Percentiles rank a stretch among this genome's conserved stretches.
These are phyloP conservation scores for Perizoma flavofasciatum DNA, from an alignment of 2,888 invertebrate species.

Conservation along the genomic window DNA sequence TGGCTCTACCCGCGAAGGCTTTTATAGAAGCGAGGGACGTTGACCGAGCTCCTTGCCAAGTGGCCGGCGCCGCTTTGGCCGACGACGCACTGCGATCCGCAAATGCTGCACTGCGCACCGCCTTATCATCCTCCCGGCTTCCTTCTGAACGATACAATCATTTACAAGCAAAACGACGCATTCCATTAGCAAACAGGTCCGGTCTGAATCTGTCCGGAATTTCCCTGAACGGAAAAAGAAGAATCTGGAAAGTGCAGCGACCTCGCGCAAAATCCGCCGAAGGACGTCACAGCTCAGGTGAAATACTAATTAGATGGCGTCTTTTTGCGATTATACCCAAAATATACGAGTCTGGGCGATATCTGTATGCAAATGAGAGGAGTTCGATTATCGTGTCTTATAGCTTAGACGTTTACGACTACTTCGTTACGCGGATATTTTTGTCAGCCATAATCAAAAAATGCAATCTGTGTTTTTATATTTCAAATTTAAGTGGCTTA, in stretches of 20 bases:
- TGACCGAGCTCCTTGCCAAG: conserved; percentile 80
- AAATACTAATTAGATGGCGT: conserved; percentile 34
- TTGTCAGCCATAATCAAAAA: conserved; percentile 20
- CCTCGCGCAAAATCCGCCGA: conserved; percentile 32
- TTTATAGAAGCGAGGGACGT: conserved; percentile 75
- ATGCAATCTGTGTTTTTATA: conserved; percentile 14
- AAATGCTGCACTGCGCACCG: conserved; percentile 76
- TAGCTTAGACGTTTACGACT: conserved; percentile 56
- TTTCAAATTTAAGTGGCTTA: conserved; percentile 20
- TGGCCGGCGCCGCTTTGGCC: conserved; percentile 77
- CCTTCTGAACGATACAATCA: conserved; percentile 62
- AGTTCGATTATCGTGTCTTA: conserved; percentile 57
- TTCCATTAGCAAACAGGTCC: conserved; percentile 69
- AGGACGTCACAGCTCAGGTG: conserved; percentile 54
- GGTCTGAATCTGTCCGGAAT: conserved; percentile 36
- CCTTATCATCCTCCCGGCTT: conserved; percentile 58
- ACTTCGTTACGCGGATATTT: conserved; percentile 62
- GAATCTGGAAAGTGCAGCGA: conserved; percentile 35
- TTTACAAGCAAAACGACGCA: conserved; percentile 64
- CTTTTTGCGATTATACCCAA: conserved; percentile 47
- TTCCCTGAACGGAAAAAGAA: conserved; percentile 35
- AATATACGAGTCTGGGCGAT: conserved; percentile 45
- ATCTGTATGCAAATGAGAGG: conserved; percentile 60
- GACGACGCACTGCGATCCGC: conserved; percentile 76
- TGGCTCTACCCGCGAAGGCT: conserved; percentile 75